Percentiles rank a stretch among this genome's conserved stretches.
phyloP scores from a whole-genome alignment of 2,797 vertebrate genomes.

The Brotula barbata region DNA sequence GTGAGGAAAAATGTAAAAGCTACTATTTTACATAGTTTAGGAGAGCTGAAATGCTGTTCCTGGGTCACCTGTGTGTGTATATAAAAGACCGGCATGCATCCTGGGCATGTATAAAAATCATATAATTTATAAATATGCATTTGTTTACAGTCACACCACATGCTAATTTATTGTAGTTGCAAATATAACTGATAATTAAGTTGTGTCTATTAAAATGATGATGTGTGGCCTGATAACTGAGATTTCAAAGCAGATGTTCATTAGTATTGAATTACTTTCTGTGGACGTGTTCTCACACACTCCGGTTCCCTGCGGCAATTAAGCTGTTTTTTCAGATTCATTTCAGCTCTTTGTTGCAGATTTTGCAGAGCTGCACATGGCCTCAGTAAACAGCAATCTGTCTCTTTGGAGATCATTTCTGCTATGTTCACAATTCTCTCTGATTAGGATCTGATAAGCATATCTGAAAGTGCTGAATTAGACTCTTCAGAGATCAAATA shows the following conservation, averaged over 20 bases:
- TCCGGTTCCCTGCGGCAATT: not conserved
- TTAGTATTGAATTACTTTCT: not conserved
- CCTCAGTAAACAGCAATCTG: not conserved
- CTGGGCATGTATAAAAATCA: no score
- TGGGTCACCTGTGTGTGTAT: no score
- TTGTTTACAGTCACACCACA: no score
- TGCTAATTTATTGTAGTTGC: no score
- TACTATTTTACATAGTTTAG: no score
- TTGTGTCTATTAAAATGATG: no score
- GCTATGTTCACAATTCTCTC: conserved; percentile 35
- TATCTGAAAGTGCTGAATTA: conserved; percentile 27
- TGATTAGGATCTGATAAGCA: conserved; percentile 40
- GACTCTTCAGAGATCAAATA: conserved; percentile 2
- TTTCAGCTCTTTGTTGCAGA: not conserved
- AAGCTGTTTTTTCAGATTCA: not conserved
- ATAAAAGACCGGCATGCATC: no score
- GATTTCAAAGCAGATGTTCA: not conserved
- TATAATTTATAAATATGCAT: no score
- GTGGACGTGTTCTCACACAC: not conserved
- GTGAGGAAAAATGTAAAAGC: no score
- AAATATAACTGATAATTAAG: no score
- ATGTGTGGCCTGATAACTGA: no score
- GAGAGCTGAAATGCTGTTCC: no score
- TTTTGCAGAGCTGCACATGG: not conserved
- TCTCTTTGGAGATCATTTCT: not conserved